phyloP scores from a whole-genome alignment of 2,113 vertebrate genomes.

The Clarias magur region DNA sequence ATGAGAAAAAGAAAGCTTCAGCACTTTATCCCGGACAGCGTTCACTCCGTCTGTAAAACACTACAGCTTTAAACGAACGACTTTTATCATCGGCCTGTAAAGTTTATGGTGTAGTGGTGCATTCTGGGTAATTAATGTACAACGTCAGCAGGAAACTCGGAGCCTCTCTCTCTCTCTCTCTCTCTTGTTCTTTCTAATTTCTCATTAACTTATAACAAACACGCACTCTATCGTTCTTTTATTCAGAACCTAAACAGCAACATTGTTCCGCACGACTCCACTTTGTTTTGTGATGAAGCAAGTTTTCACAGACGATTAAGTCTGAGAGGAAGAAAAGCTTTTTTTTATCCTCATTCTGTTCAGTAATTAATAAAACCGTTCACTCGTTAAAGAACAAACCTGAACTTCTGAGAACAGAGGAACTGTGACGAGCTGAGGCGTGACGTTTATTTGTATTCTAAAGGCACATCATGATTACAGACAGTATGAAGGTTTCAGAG shows the following conservation, averaged over 20 bases:
- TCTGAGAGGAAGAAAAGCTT: not conserved
- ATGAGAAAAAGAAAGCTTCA: not conserved
- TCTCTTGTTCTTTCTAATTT: not conserved
- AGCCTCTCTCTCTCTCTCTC: not conserved
- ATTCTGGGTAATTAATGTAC: slow-evolving; percentile 1
- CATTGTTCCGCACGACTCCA: not conserved
- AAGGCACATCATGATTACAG: not conserved
- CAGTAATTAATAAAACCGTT: not conserved
- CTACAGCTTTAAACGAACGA: not conserved
- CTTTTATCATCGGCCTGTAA: not conserved
- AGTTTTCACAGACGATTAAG: not conserved
- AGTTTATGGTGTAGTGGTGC: not conserved
- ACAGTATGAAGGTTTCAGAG: not conserved
- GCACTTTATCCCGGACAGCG: not conserved
- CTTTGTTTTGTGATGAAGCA: not conserved
- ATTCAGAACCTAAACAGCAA: not conserved
- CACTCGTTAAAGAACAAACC: not conserved
- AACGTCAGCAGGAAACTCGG: not conserved
- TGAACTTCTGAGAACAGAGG: not conserved
- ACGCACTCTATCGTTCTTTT: not conserved
- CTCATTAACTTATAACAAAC: not conserved
- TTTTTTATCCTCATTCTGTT: not conserved
- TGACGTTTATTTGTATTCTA: not conserved
- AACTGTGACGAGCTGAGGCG: not conserved
- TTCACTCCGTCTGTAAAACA: not conserved